Conservation (phyloP, 1,140 invertebrate species). For the silkworm (Bombyx mori) region ASM3026992v2 NC_085111.1:1057001-1057500, state of each 20-base stretch:
- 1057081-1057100: too few species aligned
- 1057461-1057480: too few species aligned
- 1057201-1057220: constrained; percentile 62
- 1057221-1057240: constrained; percentile 13
- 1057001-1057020: too few species aligned
- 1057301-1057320: constrained; percentile 92
- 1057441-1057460: too few species aligned
- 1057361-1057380: constrained; percentile 82
- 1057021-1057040: too few species aligned
- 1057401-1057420: constrained; percentile 75
- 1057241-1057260: constrained; percentile 57
- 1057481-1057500: too few species aligned
- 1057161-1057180: constrained; percentile 14
- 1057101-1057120: too few species aligned
- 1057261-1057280: constrained; percentile 86
- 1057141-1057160: too few species aligned
- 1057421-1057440: constrained; percentile 71
- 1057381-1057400: constrained; percentile 74
- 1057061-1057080: too few species aligned
- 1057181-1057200: constrained; percentile 84
- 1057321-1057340: constrained; percentile 81
- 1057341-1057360: constrained; percentile 76
- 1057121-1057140: too few species aligned
- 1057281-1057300: constrained; percentile 89
- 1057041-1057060: too few species aligned